phyloP scores from a whole-genome alignment of 2,113 vertebrate species.

The Vulpes ferrilata region DNA sequence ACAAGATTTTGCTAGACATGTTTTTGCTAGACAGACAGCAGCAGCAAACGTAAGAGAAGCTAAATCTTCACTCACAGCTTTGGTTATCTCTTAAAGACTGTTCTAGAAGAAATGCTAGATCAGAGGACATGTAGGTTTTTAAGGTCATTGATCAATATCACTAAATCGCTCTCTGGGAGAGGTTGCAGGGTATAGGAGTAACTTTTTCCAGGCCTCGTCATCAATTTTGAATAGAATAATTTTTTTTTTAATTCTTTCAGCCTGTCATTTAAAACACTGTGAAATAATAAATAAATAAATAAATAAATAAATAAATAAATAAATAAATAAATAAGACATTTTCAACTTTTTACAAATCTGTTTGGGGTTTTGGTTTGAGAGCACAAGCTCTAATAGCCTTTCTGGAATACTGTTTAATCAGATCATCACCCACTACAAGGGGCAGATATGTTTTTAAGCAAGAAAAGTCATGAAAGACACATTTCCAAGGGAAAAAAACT shows the following conservation, averaged over 20 bases:
- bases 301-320: too few species aligned
- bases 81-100: constrained; percentile 35
- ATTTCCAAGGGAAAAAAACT: constrained; percentile 68
- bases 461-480: constrained; percentile 77
- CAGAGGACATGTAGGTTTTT: neutral
- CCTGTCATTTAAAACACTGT: neutral
- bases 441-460: constrained; percentile 45
- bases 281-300: neutral
- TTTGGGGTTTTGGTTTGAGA: neutral
- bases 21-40: neutral
- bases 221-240: neutral
- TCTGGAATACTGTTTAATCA: neutral
- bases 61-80: neutral
- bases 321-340: constrained; percentile 1
- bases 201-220: neutral
- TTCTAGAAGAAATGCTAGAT: neutral
- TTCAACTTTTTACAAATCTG: neutral
- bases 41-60: neutral
- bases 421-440: neutral
- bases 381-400: neutral
- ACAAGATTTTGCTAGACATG: neutral
- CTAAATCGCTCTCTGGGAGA: neutral
- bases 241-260: neutral
- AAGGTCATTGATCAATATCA: neutral
- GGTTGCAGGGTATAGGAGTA: neutral